Evolutionary conservation across 1,140 invertebrate species (phyloP).

Genomic region (Calosoma granatense): DNA sequence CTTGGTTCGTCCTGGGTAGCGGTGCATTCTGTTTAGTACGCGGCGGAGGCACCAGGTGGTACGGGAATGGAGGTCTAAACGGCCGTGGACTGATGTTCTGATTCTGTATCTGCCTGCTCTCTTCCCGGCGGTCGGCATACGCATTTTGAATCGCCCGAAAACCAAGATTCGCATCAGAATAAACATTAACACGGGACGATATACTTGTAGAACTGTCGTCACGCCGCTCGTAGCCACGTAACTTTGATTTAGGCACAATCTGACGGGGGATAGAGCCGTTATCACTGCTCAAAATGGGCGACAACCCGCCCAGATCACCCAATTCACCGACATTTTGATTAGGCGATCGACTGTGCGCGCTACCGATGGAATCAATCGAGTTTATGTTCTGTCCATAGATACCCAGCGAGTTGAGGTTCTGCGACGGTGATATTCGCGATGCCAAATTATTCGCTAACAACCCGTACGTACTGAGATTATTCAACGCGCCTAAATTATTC

Average conservation of each 20-base stretch:
- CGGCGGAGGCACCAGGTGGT: slow-evolving; percentile 24
- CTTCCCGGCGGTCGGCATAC: neutral
- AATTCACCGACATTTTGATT: slow-evolving; percentile 10
- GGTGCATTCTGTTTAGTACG: slow-evolving; percentile 20
- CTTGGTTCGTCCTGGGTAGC: slow-evolving; percentile 29
- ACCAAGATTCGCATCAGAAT: neutral
- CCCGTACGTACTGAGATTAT: neutral
- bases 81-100: neutral
- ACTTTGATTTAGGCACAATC: slow-evolving; percentile 16
- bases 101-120: slow-evolving; percentile 10
- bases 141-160: neutral
- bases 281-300: slow-evolving; percentile 21
- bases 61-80: slow-evolving; percentile 14
- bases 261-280: slow-evolving; percentile 22
- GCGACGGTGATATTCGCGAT: slow-evolving; percentile 4
- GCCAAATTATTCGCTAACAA: neutral
- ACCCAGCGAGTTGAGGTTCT: neutral
- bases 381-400: neutral
- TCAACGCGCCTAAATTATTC: slow-evolving; percentile 9
- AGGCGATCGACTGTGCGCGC: neutral
- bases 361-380: neutral
- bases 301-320: slow-evolving; percentile 9
- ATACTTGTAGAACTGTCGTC: slow-evolving; percentile 12
- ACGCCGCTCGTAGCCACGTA: neutral
- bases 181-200: neutral